Percentiles rank a stretch among this genome's conserved stretches.
Evolutionary conservation across 2,888 invertebrate genomes (phyloP).

Genomic region (Linnaemya tessellans): DNA sequence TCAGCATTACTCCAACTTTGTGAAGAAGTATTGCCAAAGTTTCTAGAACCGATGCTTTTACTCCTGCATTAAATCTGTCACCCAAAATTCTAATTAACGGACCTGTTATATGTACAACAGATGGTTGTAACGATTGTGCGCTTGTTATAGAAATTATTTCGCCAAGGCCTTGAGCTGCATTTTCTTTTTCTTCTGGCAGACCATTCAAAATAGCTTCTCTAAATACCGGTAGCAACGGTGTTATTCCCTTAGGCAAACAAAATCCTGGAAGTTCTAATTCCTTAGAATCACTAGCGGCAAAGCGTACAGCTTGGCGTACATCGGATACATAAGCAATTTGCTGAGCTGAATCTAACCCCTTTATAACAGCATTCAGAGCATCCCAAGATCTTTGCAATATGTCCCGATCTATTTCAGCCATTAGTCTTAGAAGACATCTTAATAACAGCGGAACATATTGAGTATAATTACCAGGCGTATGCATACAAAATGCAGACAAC

Average conservation of each 20-base stretch:
- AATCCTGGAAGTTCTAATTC: conserved; percentile 93
- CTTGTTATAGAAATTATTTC: conserved; percentile 87
- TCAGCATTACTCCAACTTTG: conserved; percentile 97
- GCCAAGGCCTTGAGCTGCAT: conserved; percentile 95
- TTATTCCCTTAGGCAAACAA: conserved; percentile 96
- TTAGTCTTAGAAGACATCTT: conserved; percentile 92
- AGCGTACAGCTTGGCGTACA: conserved; percentile 95
- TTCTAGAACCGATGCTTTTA: conserved; percentile 97
- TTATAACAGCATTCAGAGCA: conserved; percentile 94
- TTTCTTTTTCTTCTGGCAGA: conserved; percentile 96
- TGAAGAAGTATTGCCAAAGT: conserved; percentile 95
- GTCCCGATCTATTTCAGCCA: conserved; percentile 91
- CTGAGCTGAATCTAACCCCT: conserved; percentile 92
- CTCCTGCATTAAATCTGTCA: conserved; percentile 95
- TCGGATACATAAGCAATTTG: conserved; percentile 94
- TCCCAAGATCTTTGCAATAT: conserved; percentile 95
- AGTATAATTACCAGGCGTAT: conserved; percentile 93
- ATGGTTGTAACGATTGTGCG: conserved; percentile 94
- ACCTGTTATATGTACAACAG: conserved; percentile 98
- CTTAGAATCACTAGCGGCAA: conserved; percentile 93
- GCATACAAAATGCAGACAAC: conserved; percentile 94
- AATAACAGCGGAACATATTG: conserved; percentile 94
- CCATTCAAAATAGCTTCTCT: conserved; percentile 98
- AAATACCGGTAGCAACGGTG: conserved; percentile 96
- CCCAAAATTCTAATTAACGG: conserved; percentile 98